phyloP scores from a whole-genome alignment of 1,140 invertebrate species.

The Pseudoatta argentina region DNA sequence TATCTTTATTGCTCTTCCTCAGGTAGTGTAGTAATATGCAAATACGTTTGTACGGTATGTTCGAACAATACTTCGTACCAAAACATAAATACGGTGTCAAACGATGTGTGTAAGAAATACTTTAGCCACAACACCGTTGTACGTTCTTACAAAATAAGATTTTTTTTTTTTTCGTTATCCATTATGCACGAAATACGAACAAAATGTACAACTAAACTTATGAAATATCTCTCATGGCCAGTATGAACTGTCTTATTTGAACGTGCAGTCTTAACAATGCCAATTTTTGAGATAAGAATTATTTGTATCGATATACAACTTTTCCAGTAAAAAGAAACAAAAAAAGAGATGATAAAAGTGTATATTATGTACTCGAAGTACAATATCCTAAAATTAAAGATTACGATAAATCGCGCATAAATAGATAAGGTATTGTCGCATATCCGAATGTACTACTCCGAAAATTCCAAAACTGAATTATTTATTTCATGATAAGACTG shows the following conservation, averaged over 20 bases:
- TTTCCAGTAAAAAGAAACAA: conserved; percentile 38
- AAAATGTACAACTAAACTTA: conserved; percentile 31
- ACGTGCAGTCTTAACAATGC: conserved; percentile 43
- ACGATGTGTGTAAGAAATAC: conserved; percentile 63
- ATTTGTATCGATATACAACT: conserved; percentile 55
- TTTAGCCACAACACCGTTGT: conserved; percentile 51
- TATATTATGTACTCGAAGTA: conserved; percentile 14
- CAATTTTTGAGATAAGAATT: conserved; percentile 61
- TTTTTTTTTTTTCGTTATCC: conserved; percentile 8
- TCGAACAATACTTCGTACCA: conserved; percentile 70
- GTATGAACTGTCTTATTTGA: conserved; percentile 24
- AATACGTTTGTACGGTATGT: conserved; percentile 63
- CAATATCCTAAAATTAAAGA: conserved; percentile 51
- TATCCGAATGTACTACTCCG: conserved; percentile 43
- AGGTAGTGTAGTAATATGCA: conserved; percentile 63
- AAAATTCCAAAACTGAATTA: conserved; percentile 41
- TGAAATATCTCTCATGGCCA: conserved; percentile 28
- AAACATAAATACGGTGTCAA: conserved; percentile 63
- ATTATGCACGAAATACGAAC: conserved; percentile 16
- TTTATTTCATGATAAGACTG: conserved; percentile 63
- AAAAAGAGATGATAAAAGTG: neutral
- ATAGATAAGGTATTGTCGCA: conserved; percentile 45
- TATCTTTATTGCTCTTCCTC: conserved; percentile 73
- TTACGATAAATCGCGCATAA: conserved; percentile 37
- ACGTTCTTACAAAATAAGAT: conserved; percentile 54